Conservation (phyloP, 1,140 invertebrate genomes). For the Pachyrhynchus sulphureomaculatus region DNA sequence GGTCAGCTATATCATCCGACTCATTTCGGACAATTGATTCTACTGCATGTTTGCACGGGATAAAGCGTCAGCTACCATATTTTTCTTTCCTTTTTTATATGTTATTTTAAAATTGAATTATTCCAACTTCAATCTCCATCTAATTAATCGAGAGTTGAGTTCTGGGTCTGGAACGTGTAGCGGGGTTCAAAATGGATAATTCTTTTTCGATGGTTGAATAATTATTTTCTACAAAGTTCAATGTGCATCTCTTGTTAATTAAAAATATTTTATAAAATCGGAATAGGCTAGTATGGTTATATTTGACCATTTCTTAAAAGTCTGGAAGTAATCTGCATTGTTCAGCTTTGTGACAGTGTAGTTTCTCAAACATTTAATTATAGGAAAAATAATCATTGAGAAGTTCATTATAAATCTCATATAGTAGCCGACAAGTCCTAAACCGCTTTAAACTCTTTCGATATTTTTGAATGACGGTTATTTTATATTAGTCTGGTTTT, state of each 20-base stretch:
- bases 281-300: slow-evolving; percentile 41
- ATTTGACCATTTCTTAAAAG: slow-evolving; percentile 44
- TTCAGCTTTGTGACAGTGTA: slow-evolving; percentile 5
- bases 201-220: slow-evolving; percentile 46
- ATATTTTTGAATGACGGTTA: slow-evolving; percentile 14
- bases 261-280: slow-evolving; percentile 47
- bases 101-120: slow-evolving; percentile 53
- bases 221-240: slow-evolving; percentile 41
- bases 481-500: slow-evolving; percentile 27
- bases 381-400: slow-evolving; percentile 9
- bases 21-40: slow-evolving; percentile 31
- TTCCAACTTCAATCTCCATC: slow-evolving; percentile 50
- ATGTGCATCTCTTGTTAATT: slow-evolving; percentile 49
- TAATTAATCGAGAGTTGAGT: slow-evolving; percentile 48
- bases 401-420: slow-evolving; percentile 34
- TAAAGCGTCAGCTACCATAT: slow-evolving; percentile 10
- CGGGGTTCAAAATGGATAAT: slow-evolving; percentile 33
- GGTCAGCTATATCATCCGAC: background rate
- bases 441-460: slow-evolving; percentile 23
- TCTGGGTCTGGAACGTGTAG: slow-evolving; percentile 43
- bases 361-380: slow-evolving; percentile 40
- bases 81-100: slow-evolving; percentile 20
- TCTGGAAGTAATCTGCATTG: background rate
- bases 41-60: slow-evolving; percentile 16
- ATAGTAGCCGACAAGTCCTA: slow-evolving; percentile 32